phyloP scores from a whole-genome alignment of 1,140 invertebrate genomes.

The Thrips palmi region DNA sequence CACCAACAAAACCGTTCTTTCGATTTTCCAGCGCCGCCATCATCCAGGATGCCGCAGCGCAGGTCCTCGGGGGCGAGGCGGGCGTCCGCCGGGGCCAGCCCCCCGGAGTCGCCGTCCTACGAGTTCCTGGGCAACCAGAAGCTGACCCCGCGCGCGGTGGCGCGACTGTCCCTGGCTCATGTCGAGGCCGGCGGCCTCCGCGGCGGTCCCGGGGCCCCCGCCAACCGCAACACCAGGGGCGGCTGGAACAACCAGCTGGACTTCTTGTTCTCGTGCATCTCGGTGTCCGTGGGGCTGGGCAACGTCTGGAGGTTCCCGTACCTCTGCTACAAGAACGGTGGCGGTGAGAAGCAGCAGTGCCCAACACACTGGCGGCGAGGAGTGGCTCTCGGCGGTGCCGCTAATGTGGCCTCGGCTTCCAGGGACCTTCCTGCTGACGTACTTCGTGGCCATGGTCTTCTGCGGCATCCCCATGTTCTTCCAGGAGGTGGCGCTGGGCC shows the following conservation, averaged over 20 bases:
- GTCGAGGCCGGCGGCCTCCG: conserved; percentile 30
- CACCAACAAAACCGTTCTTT: no score
- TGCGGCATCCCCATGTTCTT: conserved; percentile 38
- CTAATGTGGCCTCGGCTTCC: no score
- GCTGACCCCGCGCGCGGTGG: no score
- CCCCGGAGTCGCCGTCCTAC: no score
- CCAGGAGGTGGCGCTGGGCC: conserved; percentile 28
- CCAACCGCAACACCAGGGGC: conserved; percentile 35
- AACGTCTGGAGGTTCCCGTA: conserved; percentile 91
- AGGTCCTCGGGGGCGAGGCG: no score
- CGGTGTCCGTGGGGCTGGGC: conserved; percentile 76
- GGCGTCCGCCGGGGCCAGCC: no score
- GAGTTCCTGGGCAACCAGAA: no score
- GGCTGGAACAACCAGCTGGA: conserved; percentile 82
- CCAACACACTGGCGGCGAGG: no score
- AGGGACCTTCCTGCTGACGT: conserved; percentile 27
- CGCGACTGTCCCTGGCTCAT: no score
- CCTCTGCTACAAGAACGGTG: conserved; percentile 75
- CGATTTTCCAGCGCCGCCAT: no score
- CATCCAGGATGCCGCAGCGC: no score
- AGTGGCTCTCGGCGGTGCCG: no score
- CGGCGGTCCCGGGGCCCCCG: conserved; percentile 32
- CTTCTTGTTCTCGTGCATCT: conserved; percentile 75
- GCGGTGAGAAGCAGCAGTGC: conserved; percentile 44
- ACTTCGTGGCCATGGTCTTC: conserved; percentile 31